Conservation (phyloP, 2,888 invertebrate species). For the Mythimna vitellina region DNA sequence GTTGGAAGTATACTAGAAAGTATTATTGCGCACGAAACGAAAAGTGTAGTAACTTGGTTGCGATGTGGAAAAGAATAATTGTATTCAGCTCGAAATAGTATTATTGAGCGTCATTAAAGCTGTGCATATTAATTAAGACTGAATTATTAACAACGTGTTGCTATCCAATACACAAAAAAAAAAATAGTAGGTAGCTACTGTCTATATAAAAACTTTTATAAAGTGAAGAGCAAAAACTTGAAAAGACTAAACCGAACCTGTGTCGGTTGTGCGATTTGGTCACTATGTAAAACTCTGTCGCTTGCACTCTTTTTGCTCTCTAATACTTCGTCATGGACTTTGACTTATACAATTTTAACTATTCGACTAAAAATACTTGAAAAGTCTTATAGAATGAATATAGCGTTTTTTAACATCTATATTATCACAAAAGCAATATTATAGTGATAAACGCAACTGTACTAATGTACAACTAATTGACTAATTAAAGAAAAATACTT, state of each 20-base stretch:
- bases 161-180: neutral
- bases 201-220: neutral
- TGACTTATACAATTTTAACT: constrained; percentile 39
- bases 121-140: constrained; percentile 37
- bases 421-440: constrained; percentile 22
- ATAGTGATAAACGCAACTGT: constrained; percentile 22
- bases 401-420: constrained; percentile 32
- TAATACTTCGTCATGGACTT: constrained; percentile 14
- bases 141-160: constrained; percentile 15
- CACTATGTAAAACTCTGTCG: constrained; percentile 12
- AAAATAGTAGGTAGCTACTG: neutral
- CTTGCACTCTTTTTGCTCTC: constrained; percentile 33
- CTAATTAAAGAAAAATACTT: neutral
- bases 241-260: neutral
- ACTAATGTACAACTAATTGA: constrained; percentile 12
- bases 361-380: constrained; percentile 34
- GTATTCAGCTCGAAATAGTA: constrained; percentile 4
- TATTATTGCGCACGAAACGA: constrained; percentile 15
- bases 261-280: neutral
- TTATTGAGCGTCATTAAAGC: neutral
- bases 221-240: neutral
- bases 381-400: constrained; percentile 28
- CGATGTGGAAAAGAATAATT: neutral
- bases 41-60: constrained; percentile 2
- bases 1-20: constrained; percentile 24